phyloP scores from a whole-genome alignment of 92 coral and sea anemone genomes.

The Siderastrea radians region DNA sequence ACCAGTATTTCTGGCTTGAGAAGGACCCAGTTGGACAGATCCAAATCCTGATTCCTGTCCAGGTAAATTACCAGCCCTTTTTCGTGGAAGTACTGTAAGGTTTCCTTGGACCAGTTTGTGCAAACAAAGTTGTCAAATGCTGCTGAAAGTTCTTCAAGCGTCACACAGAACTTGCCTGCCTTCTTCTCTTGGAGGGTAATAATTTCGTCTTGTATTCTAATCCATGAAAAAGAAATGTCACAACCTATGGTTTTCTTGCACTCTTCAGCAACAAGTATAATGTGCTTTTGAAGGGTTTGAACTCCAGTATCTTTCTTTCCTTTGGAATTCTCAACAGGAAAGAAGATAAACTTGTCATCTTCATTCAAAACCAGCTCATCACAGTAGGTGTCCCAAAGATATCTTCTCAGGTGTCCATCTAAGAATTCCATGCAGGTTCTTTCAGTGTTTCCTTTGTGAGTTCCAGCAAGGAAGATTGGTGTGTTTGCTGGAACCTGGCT shows the following conservation, averaged over 20 bases:
- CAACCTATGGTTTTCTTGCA: background rate
- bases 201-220: slow-evolving; percentile 65
- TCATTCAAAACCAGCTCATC: slow-evolving; percentile 39
- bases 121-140: slow-evolving; percentile 21
- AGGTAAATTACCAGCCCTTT: slow-evolving; percentile 61
- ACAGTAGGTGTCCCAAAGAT: slow-evolving; percentile 46
- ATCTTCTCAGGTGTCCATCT: slow-evolving; percentile 17
- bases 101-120: slow-evolving; percentile 29
- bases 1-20: no score
- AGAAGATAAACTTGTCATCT: slow-evolving; percentile 33
- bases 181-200: slow-evolving; percentile 11
- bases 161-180: slow-evolving; percentile 33
- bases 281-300: slow-evolving; percentile 23
- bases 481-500: background rate
- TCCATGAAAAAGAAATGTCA: slow-evolving; percentile 51
- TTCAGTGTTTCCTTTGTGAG: slow-evolving; percentile 50
- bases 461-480: slow-evolving; percentile 63
- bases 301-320: slow-evolving; percentile 50
- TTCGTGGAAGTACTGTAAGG: slow-evolving; percentile 60
- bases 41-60: slow-evolving; percentile 30
- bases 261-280: slow-evolving; percentile 30
- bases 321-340: slow-evolving; percentile 59
- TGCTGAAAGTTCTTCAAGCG: slow-evolving; percentile 42
- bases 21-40: no score
- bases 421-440: background rate